phyloP scores from a whole-genome alignment of 2,888 invertebrate species.

The Oxytorus armatus region DNA sequence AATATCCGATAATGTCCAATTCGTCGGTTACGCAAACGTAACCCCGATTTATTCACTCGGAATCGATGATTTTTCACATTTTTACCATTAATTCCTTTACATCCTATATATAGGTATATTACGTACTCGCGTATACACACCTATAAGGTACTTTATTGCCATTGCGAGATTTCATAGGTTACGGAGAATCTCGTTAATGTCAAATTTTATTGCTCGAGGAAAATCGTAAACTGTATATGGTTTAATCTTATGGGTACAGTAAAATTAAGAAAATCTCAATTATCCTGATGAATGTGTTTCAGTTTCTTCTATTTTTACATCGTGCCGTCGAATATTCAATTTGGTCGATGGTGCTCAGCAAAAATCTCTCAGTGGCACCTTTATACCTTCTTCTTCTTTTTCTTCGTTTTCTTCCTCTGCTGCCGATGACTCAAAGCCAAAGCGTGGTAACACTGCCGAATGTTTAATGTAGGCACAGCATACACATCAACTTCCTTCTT shows the following conservation, averaged over 20 bases:
- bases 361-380: conserved; percentile 8
- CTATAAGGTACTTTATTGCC: conserved; percentile 37
- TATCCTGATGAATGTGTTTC: not conserved
- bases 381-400: conserved; percentile 9
- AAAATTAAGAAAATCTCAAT: conserved; percentile 9
- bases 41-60: conserved; percentile 59
- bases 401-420: too few species aligned
- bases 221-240: too few species aligned
- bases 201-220: conserved; percentile 16
- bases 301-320: not conserved
- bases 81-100: conserved; percentile 21
- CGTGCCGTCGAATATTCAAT: conserved; percentile 24
- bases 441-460: conserved; percentile 46
- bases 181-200: conserved; percentile 35
- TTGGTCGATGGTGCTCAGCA: not conserved
- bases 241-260: too few species aligned
- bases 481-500: conserved; percentile 41
- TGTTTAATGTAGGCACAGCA: conserved; percentile 78
- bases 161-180: conserved; percentile 31
- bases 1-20: conserved; percentile 58
- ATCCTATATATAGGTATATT: not conserved
- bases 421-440: conserved; percentile 49
- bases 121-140: not conserved
- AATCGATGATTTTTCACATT: conserved; percentile 36
- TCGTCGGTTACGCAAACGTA: conserved; percentile 45